Evolutionary conservation across 2,888 invertebrate species (phyloP).

Genomic region (Endotricha flammealis): DNA sequence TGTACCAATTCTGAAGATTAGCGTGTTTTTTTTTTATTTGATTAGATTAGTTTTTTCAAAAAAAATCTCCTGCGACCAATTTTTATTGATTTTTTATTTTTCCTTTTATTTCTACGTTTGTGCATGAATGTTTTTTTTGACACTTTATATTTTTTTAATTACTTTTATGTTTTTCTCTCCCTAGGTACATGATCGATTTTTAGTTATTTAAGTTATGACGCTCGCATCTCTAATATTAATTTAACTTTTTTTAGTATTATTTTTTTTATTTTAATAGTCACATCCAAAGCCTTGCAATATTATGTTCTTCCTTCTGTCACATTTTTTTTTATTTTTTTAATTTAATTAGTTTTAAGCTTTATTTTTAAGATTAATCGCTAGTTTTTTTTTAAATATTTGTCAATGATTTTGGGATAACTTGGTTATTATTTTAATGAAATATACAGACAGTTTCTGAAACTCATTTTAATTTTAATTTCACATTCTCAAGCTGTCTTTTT

Average conservation of each 20-base stretch:
- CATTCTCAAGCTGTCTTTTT: no score
- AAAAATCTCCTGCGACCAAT: no score
- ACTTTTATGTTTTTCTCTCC: slow-evolving; percentile 28
- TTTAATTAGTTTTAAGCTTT: neutral
- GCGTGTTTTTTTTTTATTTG: no score
- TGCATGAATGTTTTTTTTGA: slow-evolving; percentile 11
- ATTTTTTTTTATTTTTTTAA: slow-evolving; percentile 10
- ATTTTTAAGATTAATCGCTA: neutral
- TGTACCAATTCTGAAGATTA: no score
- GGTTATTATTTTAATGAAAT: no score
- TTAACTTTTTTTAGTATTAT: slow-evolving; percentile 29
- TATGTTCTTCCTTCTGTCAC: slow-evolving; percentile 13
- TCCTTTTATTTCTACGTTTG: no score
- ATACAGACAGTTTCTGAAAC: no score
- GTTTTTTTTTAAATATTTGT: neutral
- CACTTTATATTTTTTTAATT: slow-evolving; percentile 18
- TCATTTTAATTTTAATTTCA: no score
- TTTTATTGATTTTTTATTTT: slow-evolving; percentile 13
- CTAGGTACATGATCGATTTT: slow-evolving; percentile 74
- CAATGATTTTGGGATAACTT: no score
- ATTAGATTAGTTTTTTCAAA: no score
- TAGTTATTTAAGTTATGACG: slow-evolving; percentile 32
- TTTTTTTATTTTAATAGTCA: slow-evolving; percentile 49
- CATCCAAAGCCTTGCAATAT: slow-evolving; percentile 40
- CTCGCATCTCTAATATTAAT: slow-evolving; percentile 25